Base-by-base conservation (phyloP, 2,113 vertebrate species). In the Cyprinodon variegatus region DNA sequence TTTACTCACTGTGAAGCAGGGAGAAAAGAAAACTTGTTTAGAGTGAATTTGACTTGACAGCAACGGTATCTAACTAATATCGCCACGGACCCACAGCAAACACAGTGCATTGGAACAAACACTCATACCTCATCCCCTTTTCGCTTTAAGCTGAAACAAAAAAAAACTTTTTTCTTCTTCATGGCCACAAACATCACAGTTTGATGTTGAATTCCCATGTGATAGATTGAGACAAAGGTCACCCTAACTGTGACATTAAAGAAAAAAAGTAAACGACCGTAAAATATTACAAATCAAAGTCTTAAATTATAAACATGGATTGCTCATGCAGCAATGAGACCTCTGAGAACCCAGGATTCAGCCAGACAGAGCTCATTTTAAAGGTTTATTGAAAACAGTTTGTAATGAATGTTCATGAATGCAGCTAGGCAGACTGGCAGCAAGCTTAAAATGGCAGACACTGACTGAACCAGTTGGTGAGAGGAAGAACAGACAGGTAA, bases 11-110 rank as follows among this genome's bases (percentile, higher is more conserved):
- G 3, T 36, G 48, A 63, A 45, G 29, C 62, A 20, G 36, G 13
- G 12, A 41, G 38, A 43, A 4, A 67, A 70, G 29, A 83, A 66
- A 15, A 20, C 38, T 77, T 74, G 59, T 83, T 72, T 72, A 67
- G 41, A 76, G 59, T 22, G 17, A 45, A 57, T 68, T 11, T 9
- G 7, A 74, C 46, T 41, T 68, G 67, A 83, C 73, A 70, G 50
- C 38, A 72, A 40, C 70, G 1, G 12, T 38, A 66, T 48, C 36
- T 14, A 69, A 61, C 50, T 20, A 39, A 59, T 48, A 53, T 50
- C 50, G 6, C 65, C 38, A 37, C 22, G 29, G 41, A 9, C 4
- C 45, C 41, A 22, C 72, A 61, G 9, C 3, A 61, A 12, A 46
- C 46, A 50, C 50, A 14, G 50, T 7, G 6, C 14, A 12, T 62